Evolutionary conservation across 92 coral and sea anemone genomes (phyloP).

Genomic region (Isaurus tuberculatus): DNA sequence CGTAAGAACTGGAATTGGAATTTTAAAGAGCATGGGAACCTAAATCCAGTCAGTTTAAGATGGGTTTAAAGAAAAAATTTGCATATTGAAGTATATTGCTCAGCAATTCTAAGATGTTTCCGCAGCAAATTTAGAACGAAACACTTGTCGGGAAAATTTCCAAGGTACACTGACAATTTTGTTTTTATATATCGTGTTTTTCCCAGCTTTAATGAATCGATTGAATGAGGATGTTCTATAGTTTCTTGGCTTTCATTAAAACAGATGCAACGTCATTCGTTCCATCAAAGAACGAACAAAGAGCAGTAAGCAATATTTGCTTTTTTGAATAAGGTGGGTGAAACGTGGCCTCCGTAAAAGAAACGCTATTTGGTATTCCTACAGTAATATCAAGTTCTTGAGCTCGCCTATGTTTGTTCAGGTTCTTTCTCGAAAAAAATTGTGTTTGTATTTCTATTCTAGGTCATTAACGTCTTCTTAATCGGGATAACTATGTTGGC

Average conservation of each 20-base stretch:
- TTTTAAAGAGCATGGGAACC: background rate
- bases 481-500: background rate
- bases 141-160: background rate
- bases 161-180: background rate
- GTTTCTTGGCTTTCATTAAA: background rate
- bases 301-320: background rate
- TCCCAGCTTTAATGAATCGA: background rate
- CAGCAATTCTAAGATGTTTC: background rate
- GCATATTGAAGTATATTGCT: conserved; percentile 1
- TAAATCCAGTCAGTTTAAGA: background rate
- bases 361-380: background rate
- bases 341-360: conserved; percentile 6
- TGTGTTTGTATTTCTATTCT: background rate
- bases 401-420: background rate
- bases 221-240: background rate
- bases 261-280: background rate
- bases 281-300: background rate
- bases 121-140: background rate
- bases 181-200: background rate
- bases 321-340: background rate
- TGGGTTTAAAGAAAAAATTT: background rate
- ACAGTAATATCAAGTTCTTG: background rate
- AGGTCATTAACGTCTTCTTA: background rate
- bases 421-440: background rate
- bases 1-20: background rate